A percentile compares a stretch with the other conserved stretches of the same genome.
Conservation (phyloP, 2,888 invertebrate species). For the Mellilla xanthometata region DNA sequence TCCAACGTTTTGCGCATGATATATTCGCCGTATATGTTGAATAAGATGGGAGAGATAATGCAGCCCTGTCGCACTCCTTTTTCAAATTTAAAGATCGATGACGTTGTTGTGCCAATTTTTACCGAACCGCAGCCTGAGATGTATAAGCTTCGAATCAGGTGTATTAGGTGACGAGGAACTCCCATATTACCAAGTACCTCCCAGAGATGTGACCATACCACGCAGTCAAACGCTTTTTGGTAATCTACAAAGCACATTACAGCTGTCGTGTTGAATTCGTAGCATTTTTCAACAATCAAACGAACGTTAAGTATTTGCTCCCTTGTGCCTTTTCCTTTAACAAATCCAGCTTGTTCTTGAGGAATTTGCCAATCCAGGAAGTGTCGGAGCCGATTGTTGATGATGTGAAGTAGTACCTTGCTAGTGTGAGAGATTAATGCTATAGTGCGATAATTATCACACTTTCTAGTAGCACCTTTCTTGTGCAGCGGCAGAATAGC, state of each 20-base stretch:
- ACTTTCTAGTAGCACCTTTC: no score
- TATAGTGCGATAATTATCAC: background rate
- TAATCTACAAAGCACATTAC: conserved; percentile 23
- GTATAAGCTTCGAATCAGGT: conserved; percentile 4
- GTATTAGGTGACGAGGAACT: conserved; percentile 13
- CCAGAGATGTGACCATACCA: conserved; percentile 17
- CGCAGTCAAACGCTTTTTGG: conserved; percentile 23
- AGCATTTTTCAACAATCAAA: conserved; percentile 18
- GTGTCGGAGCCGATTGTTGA: conserved; percentile 1
- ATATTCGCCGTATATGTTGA: background rate
- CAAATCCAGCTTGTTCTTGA: conserved; percentile 27
- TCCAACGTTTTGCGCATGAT: conserved; percentile 5
- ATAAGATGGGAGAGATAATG: background rate
- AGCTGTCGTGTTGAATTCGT: conserved; percentile 15
- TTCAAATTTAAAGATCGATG: background rate
- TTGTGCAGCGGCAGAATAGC: no score
- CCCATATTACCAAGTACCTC: conserved; percentile 14
- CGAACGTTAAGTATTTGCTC: conserved; percentile 23
- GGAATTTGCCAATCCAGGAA: conserved; percentile 18
- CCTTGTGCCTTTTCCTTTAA: conserved; percentile 22
- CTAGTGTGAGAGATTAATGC: background rate
- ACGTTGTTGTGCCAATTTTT: background rate
- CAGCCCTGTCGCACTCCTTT: background rate
- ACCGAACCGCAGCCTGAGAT: background rate
- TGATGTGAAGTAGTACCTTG: conserved; percentile 17